phyloP scores from a whole-genome alignment of 2,113 vertebrate species.

The Paradoxurus hermaphroditus region DNA sequence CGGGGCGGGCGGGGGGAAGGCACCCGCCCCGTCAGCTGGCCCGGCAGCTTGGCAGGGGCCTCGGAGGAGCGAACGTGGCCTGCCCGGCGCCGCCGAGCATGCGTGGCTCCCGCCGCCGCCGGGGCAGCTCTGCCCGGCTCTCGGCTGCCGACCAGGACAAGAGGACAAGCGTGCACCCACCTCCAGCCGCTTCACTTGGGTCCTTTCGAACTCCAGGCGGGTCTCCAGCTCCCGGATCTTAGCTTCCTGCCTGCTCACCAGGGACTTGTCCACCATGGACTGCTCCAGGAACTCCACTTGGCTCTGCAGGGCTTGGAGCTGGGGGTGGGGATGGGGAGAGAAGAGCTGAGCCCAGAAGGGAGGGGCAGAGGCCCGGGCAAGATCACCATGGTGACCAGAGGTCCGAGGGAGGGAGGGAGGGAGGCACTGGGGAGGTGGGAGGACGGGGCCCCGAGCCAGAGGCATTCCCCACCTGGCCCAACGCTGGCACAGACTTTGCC shows the following conservation, averaged over 20 bases:
- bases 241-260: slow-evolving; percentile 96
- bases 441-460: not conserved
- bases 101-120: not conserved
- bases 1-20: slow-evolving; percentile 16
- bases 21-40: slow-evolving; percentile 51
- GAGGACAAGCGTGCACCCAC: slow-evolving; percentile 76
- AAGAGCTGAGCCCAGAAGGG: slow-evolving; percentile 21
- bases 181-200: slow-evolving; percentile 97
- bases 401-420: slow-evolving; percentile 28
- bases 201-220: slow-evolving; percentile 97
- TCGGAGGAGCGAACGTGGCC: not conserved
- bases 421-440: not conserved
- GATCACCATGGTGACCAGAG: slow-evolving; percentile 62
- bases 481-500: slow-evolving; percentile 13
- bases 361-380: slow-evolving; percentile 69
- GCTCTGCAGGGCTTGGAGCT: slow-evolving; percentile 96
- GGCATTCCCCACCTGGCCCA: not conserved
- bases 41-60: slow-evolving; percentile 59
- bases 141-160: rapidly evolving
- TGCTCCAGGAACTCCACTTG: slow-evolving; percentile 97
- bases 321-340: not conserved
- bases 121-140: not conserved
- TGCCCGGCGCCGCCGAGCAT: not conserved
- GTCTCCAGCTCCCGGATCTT: slow-evolving; percentile 96
- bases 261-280: slow-evolving; percentile 98